Base-by-base conservation (phyloP, 2,888 invertebrate species). In the Piscicola geometra region DNA sequence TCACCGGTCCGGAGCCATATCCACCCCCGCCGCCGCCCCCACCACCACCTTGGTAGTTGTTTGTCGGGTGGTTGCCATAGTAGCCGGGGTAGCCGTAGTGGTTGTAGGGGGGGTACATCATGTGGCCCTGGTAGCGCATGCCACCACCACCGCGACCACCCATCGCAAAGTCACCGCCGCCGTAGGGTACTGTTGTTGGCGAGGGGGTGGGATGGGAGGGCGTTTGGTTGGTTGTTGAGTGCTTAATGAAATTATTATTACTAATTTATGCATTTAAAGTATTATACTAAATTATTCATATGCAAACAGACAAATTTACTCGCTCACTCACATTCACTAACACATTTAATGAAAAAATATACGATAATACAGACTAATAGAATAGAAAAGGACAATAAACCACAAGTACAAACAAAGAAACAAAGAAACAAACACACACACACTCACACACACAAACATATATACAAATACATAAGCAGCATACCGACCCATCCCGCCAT, bases 401-500 rank as follows among this genome's bases (percentile, higher is more conserved):
- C 60, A 56, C 25, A 25, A 5, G 60, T 5, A 41, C 15, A 56
- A 56, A 56, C 60, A 21, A 56, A 56, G 3, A 56, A 9, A 56
- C 60, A 56, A 56, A 56, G n/a, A 56, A 41, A 56, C 60, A 18
- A 56, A 25, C n/a, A 56, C n/a, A 56, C 60, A 18, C 60, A 56
- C 60, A 56, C 21, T 3, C 5, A 56, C 9, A 28, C 64, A 64
- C 5, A 41, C 41, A 15, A 41, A 41, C 41, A 41, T 15, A 41
- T 5, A 41, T 41, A 41, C 5, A 41, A 41, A 41, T 41, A 41
- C 41, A 41, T 41, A 41, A 41, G 41, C 41, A 41, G 41, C 41
- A 67, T 33, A 67, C 67, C 67, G 30, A 67, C 67, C 67, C 33
- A 67, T 33, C 33, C 67, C 67, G 5, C 33, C 67, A 67, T 35